Evolutionary conservation across 2,113 vertebrate species (phyloP), one percentile per base, ranked within the genome.

Genomic region (Dissostichus mawsoni): DNA sequence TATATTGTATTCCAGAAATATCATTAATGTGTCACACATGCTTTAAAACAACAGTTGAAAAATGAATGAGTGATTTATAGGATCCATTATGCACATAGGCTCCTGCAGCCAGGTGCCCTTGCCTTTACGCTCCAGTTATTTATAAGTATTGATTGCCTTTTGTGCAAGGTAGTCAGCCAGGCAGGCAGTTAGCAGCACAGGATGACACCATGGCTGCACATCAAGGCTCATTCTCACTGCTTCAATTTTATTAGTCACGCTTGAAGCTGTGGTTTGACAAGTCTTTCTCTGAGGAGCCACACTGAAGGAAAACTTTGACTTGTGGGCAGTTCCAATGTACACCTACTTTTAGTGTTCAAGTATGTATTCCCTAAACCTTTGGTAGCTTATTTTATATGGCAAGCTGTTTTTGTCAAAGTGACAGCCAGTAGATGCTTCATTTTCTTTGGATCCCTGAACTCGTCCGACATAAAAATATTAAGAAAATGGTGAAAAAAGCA

Each of bases 111-210:
- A 91, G 87, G 88, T 92, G 93, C 78, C 92, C 92, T 94, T 94
- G 92, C 86, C 76, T 90, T 94, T 86, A 89, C 56, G 41, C 86
- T 87, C 87, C 69, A 66, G 90, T 92, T 94, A 94, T 94, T 93
- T 94, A 92, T 93, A 92, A 89, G 86, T 93, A 93, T 94, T 87
- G 91, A 94, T 93, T 87, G 81, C 23, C 84, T 89, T 92, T 93
- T 93, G 88, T 93, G 90, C 91, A 91, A 91, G 83, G 89, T 89
- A 84, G 91, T 80, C 92, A 90, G 87, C 51, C 75, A 74, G 84
- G 70, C 79, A 84, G 80, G 76, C 89, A 84, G 82, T 82, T 47
- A 83, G 90, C 80, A 74, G 81, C 76, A 69, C 81, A 83, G 88
- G 78, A 83, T 36, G 89, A 90, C 90, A 89, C 82, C 76, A 59